Percentiles rank a stretch among this genome's conserved stretches.
These are phyloP conservation scores for Pelecanus crispus DNA, from an alignment of 2,113 vertebrate genomes.

Conservation along the genomic window DNA sequence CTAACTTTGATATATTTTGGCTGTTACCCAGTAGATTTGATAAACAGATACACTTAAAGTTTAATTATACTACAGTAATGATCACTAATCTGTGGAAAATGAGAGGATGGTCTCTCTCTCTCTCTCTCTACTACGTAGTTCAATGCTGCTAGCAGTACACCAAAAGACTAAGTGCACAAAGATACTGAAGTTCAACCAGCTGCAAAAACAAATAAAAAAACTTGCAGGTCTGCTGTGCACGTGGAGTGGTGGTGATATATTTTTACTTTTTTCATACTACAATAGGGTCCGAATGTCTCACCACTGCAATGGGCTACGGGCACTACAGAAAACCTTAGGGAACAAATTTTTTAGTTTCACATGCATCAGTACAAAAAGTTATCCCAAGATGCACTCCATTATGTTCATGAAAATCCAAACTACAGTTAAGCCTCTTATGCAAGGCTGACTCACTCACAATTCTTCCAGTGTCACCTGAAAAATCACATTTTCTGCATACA, in stretches of 20 bases:
- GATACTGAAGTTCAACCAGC: background rate
- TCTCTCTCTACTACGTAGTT: background rate
- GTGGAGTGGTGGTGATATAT: background rate
- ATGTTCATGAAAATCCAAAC: background rate
- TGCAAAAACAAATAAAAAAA: background rate
- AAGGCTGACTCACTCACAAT: background rate
- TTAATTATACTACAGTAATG: background rate
- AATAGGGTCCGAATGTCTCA: background rate
- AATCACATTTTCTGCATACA: background rate
- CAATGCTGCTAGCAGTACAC: background rate
- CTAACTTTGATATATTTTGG: background rate
- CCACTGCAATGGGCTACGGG: rapidly evolving
- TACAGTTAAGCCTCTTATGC: background rate
- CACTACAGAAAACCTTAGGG: background rate
- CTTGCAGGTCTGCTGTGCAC: background rate
- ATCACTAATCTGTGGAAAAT: background rate
- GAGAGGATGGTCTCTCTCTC: too few relatives aligned
- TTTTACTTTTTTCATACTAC: background rate
- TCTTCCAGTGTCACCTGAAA: background rate
- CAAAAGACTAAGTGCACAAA: background rate
- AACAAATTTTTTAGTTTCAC: background rate
- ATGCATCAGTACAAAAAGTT: background rate
- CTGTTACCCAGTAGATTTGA: background rate
- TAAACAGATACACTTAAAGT: background rate
- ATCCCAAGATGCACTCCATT: background rate